Conservation (phyloP, 2,797 vertebrate species). For the Xiphorhynchus erythropygius region DNA sequence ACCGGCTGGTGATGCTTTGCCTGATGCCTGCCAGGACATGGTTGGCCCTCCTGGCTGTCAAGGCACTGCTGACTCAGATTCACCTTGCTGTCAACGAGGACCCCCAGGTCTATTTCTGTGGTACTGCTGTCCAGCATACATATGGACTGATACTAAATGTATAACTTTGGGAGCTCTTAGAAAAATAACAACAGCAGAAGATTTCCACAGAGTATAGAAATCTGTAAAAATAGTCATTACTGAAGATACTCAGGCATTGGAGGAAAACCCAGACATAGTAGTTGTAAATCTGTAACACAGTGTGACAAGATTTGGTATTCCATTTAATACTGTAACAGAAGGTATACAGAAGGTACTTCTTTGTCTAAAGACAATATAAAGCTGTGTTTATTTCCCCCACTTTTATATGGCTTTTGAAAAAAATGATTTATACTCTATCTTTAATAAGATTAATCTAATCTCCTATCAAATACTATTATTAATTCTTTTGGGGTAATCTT, state of each 20-base stretch:
- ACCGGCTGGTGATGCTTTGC: fast-evolving
- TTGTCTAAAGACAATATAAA: background rate
- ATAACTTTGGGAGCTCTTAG: background rate
- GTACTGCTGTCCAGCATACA: background rate
- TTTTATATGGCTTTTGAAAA: background rate
- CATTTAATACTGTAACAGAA: background rate
- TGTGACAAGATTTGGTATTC: background rate
- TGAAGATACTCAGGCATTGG: background rate
- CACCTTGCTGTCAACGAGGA: fast-evolving
- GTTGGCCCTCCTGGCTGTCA: background rate
- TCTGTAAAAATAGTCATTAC: background rate
- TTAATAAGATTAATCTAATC: background rate
- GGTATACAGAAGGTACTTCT: background rate
- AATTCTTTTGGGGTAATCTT: background rate
- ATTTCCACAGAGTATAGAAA: background rate
- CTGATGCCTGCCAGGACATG: fast-evolving
- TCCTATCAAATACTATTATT: background rate
- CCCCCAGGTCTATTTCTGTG: background rate
- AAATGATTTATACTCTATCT: background rate
- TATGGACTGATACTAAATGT: background rate
- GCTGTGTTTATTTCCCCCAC: background rate
- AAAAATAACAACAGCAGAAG: background rate
- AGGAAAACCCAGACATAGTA: background rate
- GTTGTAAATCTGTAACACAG: background rate
- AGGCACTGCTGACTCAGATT: fast-evolving